Evolutionary conservation across 2,113 vertebrate species (phyloP).

Genomic region (Hippocampus barbouri): DNA sequence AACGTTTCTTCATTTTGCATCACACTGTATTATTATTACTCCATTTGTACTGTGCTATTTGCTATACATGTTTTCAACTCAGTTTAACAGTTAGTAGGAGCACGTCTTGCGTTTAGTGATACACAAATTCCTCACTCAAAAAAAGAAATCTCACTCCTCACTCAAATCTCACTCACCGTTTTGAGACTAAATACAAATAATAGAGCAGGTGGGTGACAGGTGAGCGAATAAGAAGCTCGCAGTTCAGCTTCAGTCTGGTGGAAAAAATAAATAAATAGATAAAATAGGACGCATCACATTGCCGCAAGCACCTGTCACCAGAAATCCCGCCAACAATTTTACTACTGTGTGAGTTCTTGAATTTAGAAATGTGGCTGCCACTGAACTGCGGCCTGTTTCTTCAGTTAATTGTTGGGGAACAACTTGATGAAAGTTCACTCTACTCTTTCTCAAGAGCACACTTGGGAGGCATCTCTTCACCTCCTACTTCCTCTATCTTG

Average conservation of each 20-base stretch:
- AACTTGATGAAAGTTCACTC: conserved; percentile 28
- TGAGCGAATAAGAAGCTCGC: not conserved
- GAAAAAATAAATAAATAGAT: not conserved
- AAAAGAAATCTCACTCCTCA: not conserved
- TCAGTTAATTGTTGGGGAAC: conserved; percentile 9
- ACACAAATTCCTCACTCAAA: not conserved
- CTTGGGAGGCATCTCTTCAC: conserved; percentile 32
- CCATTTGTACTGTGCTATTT: not conserved
- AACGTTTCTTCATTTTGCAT: no score
- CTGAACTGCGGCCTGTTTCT: conserved; percentile 8
- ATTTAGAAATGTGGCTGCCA: not conserved
- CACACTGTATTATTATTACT: no score
- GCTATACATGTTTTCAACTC: no score
- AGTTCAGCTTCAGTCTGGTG: not conserved
- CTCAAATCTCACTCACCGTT: not conserved
- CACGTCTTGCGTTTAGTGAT: not conserved
- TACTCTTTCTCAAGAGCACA: conserved; percentile 44
- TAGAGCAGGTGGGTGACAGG: conserved; percentile 17
- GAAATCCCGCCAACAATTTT: not conserved
- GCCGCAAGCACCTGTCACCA: not conserved
- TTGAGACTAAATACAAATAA: not conserved
- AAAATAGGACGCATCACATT: not conserved
- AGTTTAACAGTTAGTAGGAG: not conserved
- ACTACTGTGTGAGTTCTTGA: not conserved
- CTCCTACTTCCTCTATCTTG: conserved; percentile 57